Conservation (phyloP, 1,140 invertebrate species). For the Orius laevigatus region DNA sequence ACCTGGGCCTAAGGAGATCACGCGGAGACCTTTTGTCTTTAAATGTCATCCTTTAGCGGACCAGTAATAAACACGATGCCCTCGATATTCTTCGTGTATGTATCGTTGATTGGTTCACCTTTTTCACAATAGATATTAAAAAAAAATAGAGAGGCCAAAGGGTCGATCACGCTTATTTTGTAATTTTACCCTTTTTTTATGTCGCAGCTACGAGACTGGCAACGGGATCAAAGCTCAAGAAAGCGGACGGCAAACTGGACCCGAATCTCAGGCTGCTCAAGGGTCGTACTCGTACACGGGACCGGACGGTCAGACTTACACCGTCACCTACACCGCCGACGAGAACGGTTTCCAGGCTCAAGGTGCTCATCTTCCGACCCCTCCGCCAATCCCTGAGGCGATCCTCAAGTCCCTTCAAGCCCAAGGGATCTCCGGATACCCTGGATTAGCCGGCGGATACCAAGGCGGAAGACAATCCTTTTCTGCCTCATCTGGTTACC, state of each 20-base stretch:
- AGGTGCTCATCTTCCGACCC: conserved; percentile 34
- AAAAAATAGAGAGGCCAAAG: too few species aligned
- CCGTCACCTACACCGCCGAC: conserved; percentile 55
- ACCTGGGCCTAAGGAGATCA: too few species aligned
- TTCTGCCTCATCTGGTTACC: too few species aligned
- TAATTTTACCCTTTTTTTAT: conserved; percentile 20
- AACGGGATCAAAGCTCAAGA: conserved; percentile 71
- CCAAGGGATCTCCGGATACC: conserved; percentile 4
- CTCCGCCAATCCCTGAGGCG: conserved; percentile 26
- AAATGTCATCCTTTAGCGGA: too few species aligned
- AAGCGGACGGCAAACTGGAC: conserved; percentile 52
- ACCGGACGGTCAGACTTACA: conserved; percentile 50
- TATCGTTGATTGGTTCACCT: too few species aligned
- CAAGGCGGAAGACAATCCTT: too few species aligned
- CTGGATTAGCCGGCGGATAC: too few species aligned
- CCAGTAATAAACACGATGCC: too few species aligned
- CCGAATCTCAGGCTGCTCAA: conserved; percentile 53
- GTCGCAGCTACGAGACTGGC: conserved; percentile 61
- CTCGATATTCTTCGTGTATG: too few species aligned
- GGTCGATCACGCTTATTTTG: neutral
- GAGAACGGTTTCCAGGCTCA: conserved; percentile 43
- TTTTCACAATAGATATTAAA: too few species aligned
- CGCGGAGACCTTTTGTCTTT: too few species aligned
- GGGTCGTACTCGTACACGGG: conserved; percentile 49
- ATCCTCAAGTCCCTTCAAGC: conserved; percentile 30